A percentile compares a stretch with the other conserved stretches of the same genome.
Evolutionary conservation across 2,888 invertebrate species (phyloP).

Genomic region (Papilio demoleus): DNA sequence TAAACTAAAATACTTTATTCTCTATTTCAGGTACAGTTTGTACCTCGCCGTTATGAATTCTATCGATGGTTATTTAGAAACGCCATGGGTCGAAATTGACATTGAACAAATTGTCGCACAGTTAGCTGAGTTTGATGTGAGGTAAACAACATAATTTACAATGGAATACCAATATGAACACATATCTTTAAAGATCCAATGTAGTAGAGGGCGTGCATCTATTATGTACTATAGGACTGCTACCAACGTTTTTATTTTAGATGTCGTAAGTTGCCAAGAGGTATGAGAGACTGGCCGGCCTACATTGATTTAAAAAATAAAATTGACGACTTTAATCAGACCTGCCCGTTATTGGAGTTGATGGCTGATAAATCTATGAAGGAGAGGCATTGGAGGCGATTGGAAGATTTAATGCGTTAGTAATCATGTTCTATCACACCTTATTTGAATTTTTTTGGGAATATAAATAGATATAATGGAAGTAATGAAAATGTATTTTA

Average conservation of each 20-base stretch:
- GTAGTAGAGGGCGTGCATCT: too few relatives aligned
- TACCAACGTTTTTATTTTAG: too few relatives aligned
- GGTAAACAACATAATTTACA: constrained; percentile 67
- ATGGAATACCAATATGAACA: constrained; percentile 19
- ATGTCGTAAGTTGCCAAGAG: constrained; percentile 92
- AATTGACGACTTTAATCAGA: constrained; percentile 95
- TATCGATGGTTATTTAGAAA: constrained; percentile 93
- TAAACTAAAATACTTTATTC: background rate
- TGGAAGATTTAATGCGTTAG: constrained; percentile 76
- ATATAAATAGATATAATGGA: background rate
- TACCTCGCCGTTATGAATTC: constrained; percentile 93
- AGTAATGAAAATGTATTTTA: background rate
- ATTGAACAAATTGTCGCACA: constrained; percentile 92
- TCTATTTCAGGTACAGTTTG: constrained; percentile 70
- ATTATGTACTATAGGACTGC: background rate
- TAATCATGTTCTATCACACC: constrained; percentile 42
- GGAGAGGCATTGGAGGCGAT: constrained; percentile 89
- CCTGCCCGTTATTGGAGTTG: constrained; percentile 92
- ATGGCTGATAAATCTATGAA: constrained; percentile 96
- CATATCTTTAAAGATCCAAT: too few relatives aligned
- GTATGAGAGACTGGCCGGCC: constrained; percentile 94
- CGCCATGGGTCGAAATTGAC: constrained; percentile 92
- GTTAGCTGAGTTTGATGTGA: constrained; percentile 91
- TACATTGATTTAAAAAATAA: constrained; percentile 92
- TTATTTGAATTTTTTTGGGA: constrained; percentile 41